These are phyloP conservation scores for Merluccius polli DNA, from an alignment of 2,797 vertebrate genomes.

Conservation along the genomic window DNA sequence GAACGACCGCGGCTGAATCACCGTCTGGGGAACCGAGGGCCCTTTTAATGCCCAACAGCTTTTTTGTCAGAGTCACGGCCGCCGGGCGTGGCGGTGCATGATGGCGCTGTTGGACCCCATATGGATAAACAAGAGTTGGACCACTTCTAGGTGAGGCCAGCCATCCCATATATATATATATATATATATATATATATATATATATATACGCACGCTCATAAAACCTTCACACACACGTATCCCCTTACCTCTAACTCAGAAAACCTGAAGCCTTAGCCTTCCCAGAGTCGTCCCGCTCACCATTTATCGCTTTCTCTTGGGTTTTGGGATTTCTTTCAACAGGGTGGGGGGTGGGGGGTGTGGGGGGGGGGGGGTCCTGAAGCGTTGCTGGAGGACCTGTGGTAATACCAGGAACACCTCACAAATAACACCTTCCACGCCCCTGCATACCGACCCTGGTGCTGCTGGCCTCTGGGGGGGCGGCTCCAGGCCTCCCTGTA, in stretches of 20 bases:
- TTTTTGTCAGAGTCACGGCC: constrained; percentile 31
- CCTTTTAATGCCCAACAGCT: constrained; percentile 39
- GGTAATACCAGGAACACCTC: background rate
- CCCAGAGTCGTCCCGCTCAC: background rate
- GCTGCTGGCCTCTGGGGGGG: too few relatives aligned
- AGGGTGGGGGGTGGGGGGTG: constrained; percentile 27
- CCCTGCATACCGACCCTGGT: too few relatives aligned
- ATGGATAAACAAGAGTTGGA: constrained; percentile 13
- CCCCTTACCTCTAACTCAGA: constrained; percentile 35
- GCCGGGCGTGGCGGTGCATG: constrained; percentile 37
- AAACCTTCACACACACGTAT: constrained; percentile 34
- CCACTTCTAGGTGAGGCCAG: constrained; percentile 13
- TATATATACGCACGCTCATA: constrained; percentile 7
- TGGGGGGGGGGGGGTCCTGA: constrained; percentile 9
- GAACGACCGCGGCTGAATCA: constrained; percentile 61
- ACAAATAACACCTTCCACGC: background rate
- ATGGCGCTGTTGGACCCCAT: constrained; percentile 13
- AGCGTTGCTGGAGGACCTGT: background rate
- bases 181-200: background rate
- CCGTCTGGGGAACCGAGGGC: constrained; percentile 53
- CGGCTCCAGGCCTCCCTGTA: background rate
- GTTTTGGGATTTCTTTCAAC: constrained; percentile 19
- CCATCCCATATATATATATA: constrained; percentile 24
- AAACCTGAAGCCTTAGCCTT: constrained; percentile 37
- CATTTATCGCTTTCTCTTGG: background rate